Evolutionary conservation across 92 coral and sea anemone species (phyloP).

Genomic region (Chrysogorgia sp.): DNA sequence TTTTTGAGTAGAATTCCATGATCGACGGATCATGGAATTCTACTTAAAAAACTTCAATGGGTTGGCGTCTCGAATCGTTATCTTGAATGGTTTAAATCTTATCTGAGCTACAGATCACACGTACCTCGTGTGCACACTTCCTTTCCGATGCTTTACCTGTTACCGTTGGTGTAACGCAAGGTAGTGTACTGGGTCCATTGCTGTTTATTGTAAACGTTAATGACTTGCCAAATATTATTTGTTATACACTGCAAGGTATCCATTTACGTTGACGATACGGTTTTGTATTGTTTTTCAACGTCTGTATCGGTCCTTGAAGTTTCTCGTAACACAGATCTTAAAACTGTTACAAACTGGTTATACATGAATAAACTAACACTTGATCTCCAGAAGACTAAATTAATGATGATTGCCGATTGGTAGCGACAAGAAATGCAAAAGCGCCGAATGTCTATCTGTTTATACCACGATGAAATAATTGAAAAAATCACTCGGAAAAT

Average conservation of each 20-base stretch:
- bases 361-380: too few species aligned
- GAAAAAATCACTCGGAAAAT: too few species aligned
- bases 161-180: constrained; percentile 14
- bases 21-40: not conserved
- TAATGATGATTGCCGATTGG: too few species aligned
- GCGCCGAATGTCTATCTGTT: too few species aligned
- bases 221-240: not conserved
- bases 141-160: not conserved
- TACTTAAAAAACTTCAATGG: not conserved
- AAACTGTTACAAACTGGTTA: too few species aligned
- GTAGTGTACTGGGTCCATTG: constrained; percentile 1
- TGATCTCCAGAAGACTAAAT: too few species aligned
- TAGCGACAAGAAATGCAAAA: too few species aligned
- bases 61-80: not conserved
- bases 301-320: too few species aligned
- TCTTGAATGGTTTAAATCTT: constrained; percentile 31
- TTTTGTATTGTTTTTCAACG: not conserved
- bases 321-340: too few species aligned
- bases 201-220: not conserved
- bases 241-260: not conserved
- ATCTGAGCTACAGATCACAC: constrained; percentile 8
- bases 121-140: constrained; percentile 4
- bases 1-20: too few species aligned
- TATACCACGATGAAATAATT: too few species aligned
- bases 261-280: constrained; percentile 1